These are phyloP conservation scores for Lasioglossum lativentre DNA, from an alignment of 2,888 invertebrate genomes.

Conservation along the genomic window DNA sequence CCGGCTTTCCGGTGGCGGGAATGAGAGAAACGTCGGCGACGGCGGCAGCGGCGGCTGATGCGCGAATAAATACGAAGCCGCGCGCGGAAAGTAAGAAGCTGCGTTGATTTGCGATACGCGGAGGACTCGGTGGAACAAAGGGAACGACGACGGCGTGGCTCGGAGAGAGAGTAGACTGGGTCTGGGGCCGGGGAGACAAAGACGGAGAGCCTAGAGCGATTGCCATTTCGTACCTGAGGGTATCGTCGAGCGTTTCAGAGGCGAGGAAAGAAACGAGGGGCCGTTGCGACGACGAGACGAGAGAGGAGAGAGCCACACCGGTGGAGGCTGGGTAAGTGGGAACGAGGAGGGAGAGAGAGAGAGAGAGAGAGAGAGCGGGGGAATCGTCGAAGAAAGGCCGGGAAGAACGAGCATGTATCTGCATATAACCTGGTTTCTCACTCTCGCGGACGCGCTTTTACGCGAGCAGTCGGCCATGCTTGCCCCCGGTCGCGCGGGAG, in stretches of 20 bases:
- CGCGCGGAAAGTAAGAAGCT: conserved; percentile 40
- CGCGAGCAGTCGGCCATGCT: conserved; percentile 17
- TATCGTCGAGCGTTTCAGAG: conserved; percentile 56
- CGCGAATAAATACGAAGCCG: conserved; percentile 26
- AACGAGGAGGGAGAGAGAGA: not conserved
- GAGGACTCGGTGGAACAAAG: conserved; percentile 31
- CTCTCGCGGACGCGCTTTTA: conserved; percentile 68
- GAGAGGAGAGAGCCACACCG: not conserved
- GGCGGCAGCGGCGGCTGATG: conserved; percentile 19
- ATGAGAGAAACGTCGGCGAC: not conserved
- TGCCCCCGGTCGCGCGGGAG: conserved; percentile 5
- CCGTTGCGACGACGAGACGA: not conserved
- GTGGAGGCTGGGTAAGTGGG: not conserved
- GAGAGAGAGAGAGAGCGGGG: not conserved
- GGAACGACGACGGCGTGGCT: not conserved
- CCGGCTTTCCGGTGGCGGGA: not conserved
- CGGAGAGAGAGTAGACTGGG: not conserved
- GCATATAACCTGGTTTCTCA: conserved; percentile 80
- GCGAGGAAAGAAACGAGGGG: conserved; percentile 51
- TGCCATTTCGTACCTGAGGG: conserved; percentile 60
- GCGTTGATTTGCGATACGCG: conserved; percentile 55
- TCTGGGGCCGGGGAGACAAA: conserved; percentile 15
- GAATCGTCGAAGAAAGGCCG: conserved; percentile 50
- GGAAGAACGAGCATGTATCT: conserved; percentile 71
- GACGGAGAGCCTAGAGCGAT: conserved; percentile 49